A percentile compares a stretch with the other conserved stretches of the same genome.
These are phyloP conservation scores for Anoplopoma fimbria DNA, from an alignment of 2,113 vertebrate species.

Conservation along the genomic window DNA sequence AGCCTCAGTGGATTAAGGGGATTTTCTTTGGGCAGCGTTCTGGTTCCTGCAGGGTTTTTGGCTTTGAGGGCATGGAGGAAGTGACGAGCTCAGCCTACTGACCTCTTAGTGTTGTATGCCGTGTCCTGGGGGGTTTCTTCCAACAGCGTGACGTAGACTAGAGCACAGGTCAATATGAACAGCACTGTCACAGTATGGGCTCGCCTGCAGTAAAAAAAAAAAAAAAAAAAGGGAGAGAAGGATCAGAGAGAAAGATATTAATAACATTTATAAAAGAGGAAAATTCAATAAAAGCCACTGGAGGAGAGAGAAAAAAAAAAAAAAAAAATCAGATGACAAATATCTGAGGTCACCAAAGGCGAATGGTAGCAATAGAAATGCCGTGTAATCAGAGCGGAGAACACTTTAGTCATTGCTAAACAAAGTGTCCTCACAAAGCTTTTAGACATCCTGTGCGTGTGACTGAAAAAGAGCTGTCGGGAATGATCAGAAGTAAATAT, in stretches of 20 bases:
- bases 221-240: background rate
- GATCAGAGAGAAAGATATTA: background rate
- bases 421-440: background rate
- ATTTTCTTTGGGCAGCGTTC: background rate
- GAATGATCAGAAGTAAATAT: background rate
- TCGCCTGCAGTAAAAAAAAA: constrained; percentile 84
- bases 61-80: constrained; percentile 1
- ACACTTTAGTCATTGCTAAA: background rate
- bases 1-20: background rate
- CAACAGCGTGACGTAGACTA: constrained; percentile 95
- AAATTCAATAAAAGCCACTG: background rate
- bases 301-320: background rate
- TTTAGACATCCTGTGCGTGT: background rate
- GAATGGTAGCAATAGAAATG: background rate
- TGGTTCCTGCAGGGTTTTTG: background rate
- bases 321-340: background rate
- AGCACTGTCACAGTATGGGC: constrained; percentile 96
- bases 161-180: constrained; percentile 94
- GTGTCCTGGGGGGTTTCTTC: constrained; percentile 98
- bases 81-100: constrained; percentile 7
- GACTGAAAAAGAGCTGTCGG: background rate
- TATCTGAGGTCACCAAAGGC: background rate
- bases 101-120: constrained; percentile 97
- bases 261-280: background rate
- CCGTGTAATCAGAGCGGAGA: background rate